Evolutionary conservation across 92 coral and sea anemone genomes (phyloP).

Genomic region (Phenganax subtilis): DNA sequence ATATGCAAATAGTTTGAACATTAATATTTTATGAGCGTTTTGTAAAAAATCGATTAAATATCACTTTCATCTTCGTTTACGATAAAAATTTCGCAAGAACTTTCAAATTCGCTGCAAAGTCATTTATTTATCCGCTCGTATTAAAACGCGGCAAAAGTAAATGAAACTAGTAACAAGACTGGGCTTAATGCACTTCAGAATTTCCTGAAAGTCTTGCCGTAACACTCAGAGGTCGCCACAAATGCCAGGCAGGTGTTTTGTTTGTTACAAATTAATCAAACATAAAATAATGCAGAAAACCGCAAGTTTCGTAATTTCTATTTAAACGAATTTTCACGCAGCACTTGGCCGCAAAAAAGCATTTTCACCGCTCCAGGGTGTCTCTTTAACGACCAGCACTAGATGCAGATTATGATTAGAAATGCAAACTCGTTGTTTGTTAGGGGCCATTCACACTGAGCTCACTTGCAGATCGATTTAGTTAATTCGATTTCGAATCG

Average conservation of each 20-base stretch:
- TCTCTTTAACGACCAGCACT: too few species aligned
- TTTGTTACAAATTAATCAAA: not conserved
- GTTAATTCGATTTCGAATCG: too few species aligned
- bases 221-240: not conserved
- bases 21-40: constrained; percentile 8
- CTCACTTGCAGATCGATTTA: too few species aligned
- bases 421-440: too few species aligned
- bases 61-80: not conserved
- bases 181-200: not conserved
- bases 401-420: too few species aligned
- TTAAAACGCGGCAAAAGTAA: too few species aligned
- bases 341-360: too few species aligned
- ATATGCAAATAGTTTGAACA: not conserved
- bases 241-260: not conserved
- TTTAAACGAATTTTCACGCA: too few species aligned
- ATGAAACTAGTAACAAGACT: not conserved
- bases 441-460: too few species aligned
- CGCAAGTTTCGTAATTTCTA: not conserved
- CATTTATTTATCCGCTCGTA: too few species aligned
- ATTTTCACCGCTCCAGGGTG: too few species aligned
- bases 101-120: too few species aligned
- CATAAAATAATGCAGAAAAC: not conserved
- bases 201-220: not conserved
- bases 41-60: not conserved
- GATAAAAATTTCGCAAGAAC: not conserved